Evolutionary conservation across 2,113 vertebrate genomes (phyloP).

Genomic region (Oryzias woworae): DNA sequence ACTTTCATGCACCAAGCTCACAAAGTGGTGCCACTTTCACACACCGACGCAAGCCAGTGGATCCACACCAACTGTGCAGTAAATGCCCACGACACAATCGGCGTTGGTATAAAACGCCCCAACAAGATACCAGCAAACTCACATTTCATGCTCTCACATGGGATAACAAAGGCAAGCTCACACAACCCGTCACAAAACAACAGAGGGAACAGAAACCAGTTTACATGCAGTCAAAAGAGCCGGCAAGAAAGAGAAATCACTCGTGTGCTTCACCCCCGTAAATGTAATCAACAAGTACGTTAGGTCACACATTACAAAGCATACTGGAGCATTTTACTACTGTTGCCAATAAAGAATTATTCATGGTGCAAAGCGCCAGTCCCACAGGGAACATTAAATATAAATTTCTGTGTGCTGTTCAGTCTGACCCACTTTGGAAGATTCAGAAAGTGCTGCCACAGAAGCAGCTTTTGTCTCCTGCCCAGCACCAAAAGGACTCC

Average conservation of each 20-base stretch:
- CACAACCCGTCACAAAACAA: not conserved
- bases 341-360: constrained; percentile 59
- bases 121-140: constrained; percentile 30
- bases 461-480: constrained; percentile 61
- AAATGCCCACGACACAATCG: constrained; percentile 44
- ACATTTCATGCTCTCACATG: constrained; percentile 23
- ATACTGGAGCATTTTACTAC: constrained; percentile 17
- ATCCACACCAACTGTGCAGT: constrained; percentile 60
- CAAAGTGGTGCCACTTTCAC: constrained; percentile 74
- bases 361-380: constrained; percentile 59
- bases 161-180: constrained; percentile 12
- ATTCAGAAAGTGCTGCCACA: constrained; percentile 59
- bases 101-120: constrained; percentile 49
- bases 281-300: constrained; percentile 10
- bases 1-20: constrained; percentile 67
- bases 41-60: constrained; percentile 55
- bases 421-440: constrained; percentile 72
- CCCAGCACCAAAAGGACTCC: constrained; percentile 37
- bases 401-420: constrained; percentile 70
- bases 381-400: constrained; percentile 75
- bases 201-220: constrained; percentile 10
- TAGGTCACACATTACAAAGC: constrained; percentile 3
- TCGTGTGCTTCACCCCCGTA: constrained; percentile 6
- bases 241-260: not conserved
- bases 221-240: constrained; percentile 7